These are phyloP conservation scores for Camponotus fellah DNA, from an alignment of 2,888 invertebrate genomes.

Conservation along the genomic window DNA sequence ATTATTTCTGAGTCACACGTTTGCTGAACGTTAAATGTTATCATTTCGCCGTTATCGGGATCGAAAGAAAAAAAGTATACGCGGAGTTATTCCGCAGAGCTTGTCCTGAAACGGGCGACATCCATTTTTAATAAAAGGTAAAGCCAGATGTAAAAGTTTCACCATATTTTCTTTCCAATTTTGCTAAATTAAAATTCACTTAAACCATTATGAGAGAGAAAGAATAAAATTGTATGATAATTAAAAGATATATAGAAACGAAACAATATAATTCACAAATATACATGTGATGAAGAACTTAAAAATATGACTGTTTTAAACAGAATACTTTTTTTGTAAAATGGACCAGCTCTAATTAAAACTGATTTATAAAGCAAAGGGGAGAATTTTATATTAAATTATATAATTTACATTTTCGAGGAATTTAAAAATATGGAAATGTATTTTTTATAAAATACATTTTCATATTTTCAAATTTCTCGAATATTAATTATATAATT, in stretches of 20 bases:
- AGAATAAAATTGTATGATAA: neutral
- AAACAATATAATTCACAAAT: neutral
- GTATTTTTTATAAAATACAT: neutral
- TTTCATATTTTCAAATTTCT: no score
- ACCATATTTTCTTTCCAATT: neutral
- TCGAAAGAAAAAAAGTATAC: neutral
- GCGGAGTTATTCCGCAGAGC: slow-evolving; percentile 1
- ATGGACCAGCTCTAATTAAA: neutral
- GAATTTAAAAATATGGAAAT: slow-evolving; percentile 3
- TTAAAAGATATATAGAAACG: neutral
- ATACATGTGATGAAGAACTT: neutral
- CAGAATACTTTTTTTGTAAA: neutral
- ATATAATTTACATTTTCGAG: slow-evolving; percentile 1
- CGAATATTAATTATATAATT: no score
- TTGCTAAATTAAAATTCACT: neutral
- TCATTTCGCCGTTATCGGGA: slow-evolving; percentile 25
- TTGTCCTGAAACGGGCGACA: neutral
- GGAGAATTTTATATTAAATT: neutral
- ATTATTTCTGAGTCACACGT: slow-evolving; percentile 41
- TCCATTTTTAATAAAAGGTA: neutral
- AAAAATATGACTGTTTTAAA: neutral
- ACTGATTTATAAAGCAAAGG: neutral
- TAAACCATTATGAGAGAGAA: neutral
- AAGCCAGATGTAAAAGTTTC: neutral
- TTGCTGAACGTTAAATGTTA: slow-evolving; percentile 28